Conservation (phyloP, 2,797 vertebrate species). For the Rhinella marina region DNA sequence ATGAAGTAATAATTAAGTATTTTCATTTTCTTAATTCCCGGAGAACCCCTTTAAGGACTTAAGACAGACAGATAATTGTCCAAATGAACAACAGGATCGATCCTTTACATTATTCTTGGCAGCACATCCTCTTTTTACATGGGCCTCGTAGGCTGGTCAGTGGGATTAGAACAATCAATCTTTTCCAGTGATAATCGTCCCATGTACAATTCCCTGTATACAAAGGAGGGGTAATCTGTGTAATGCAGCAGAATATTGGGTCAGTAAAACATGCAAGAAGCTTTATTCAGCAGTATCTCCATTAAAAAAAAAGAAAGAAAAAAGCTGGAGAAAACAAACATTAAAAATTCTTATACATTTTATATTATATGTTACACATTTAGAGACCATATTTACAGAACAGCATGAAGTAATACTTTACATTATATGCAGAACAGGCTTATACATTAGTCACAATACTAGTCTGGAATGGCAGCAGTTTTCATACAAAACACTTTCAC, state of each 20-base stretch:
- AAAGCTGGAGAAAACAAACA: conserved; percentile 58
- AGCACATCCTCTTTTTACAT: too few species aligned
- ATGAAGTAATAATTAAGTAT: too few species aligned
- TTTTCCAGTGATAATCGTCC: too few species aligned
- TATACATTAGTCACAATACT: conserved; percentile 57
- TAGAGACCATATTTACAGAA: conserved; percentile 85
- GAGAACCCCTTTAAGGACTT: too few species aligned
- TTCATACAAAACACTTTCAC: conserved; percentile 39
- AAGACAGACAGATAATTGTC: too few species aligned
- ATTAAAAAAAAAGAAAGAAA: conserved; percentile 24
- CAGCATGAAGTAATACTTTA: conserved; percentile 70
- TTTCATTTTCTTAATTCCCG: too few species aligned
- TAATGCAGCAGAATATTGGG: conserved; percentile 46
- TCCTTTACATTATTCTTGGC: too few species aligned
- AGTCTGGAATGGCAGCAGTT: conserved; percentile 66
- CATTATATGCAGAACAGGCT: conserved; percentile 74
- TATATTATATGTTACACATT: conserved; percentile 92
- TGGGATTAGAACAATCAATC: too few species aligned
- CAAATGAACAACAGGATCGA: too few species aligned
- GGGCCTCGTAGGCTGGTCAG: too few species aligned
- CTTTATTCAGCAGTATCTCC: conserved; percentile 58
- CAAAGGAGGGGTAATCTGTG: not conserved
- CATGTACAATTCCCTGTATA: too few species aligned
- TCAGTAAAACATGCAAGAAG: conserved; percentile 59
- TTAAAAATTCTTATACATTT: conserved; percentile 80